Percentiles rank a stretch among this genome's conserved stretches.
Evolutionary conservation across 2,113 vertebrate genomes (phyloP).

Genomic region (Phoxinus phoxinus): DNA sequence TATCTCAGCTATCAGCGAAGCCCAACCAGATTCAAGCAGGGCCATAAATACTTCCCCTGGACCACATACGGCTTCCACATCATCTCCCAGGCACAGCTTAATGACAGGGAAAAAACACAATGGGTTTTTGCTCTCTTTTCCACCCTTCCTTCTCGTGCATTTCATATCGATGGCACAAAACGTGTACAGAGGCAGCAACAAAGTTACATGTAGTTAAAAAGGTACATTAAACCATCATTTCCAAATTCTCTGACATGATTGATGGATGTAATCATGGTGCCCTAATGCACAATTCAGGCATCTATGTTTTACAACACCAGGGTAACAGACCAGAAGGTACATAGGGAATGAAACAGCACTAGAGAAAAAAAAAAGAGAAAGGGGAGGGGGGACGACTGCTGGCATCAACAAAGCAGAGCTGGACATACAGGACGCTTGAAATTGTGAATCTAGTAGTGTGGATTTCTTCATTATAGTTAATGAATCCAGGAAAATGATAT

Average conservation of each 20-base stretch:
- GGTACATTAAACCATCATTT: slow-evolving; percentile 73
- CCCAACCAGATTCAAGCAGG: slow-evolving; percentile 93
- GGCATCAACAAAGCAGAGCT: slow-evolving; percentile 52
- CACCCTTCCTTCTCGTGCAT: slow-evolving; percentile 59
- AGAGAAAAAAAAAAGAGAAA: slow-evolving; percentile 38
- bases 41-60: slow-evolving; percentile 92
- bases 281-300: slow-evolving; percentile 60
- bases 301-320: slow-evolving; percentile 57
- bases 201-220: slow-evolving; percentile 68
- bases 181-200: slow-evolving; percentile 56
- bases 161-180: slow-evolving; percentile 55
- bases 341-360: slow-evolving; percentile 48
- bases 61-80: slow-evolving; percentile 96
- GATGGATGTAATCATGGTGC: slow-evolving; percentile 64
- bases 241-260: slow-evolving; percentile 75
- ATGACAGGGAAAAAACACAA: slow-evolving; percentile 91
- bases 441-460: slow-evolving; percentile 46
- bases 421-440: slow-evolving; percentile 42
- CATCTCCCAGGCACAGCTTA: slow-evolving; percentile 91
- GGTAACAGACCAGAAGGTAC: slow-evolving; percentile 50
- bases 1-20: slow-evolving; percentile 92
- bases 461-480: slow-evolving; percentile 63
- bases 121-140: slow-evolving; percentile 80
- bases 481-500: slow-evolving; percentile 69
- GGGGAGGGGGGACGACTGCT: background rate